Evolutionary conservation across 92 coral and sea anemone genomes (phyloP).

Genomic region (Meandrina meandrites): DNA sequence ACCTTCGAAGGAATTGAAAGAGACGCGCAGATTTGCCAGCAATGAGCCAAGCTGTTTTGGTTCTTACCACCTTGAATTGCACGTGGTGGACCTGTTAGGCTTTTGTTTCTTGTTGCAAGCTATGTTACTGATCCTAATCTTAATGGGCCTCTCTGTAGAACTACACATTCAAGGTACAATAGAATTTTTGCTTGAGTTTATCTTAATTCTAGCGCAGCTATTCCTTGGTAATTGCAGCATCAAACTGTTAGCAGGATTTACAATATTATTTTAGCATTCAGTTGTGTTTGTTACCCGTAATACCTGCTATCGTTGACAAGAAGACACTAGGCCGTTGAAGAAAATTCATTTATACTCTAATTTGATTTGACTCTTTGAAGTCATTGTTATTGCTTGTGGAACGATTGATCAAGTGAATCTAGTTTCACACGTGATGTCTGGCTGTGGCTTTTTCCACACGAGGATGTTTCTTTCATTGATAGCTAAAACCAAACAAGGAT

Average conservation of each 20-base stretch:
- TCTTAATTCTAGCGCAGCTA: background rate
- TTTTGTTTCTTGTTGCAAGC: background rate
- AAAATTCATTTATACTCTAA: background rate
- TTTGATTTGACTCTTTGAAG: background rate
- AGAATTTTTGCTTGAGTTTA: background rate
- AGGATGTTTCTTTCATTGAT: no score
- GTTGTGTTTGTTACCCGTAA: constrained; percentile 13
- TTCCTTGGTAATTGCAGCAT: background rate
- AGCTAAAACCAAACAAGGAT: no score
- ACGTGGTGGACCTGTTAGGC: constrained; percentile 10
- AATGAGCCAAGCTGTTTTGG: background rate
- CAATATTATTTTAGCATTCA: background rate
- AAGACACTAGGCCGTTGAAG: background rate
- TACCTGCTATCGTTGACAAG: constrained; percentile 25
- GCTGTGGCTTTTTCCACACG: background rate
- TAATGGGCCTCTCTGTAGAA: constrained; percentile 19
- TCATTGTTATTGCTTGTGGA: background rate
- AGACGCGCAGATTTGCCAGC: background rate
- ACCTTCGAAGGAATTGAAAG: background rate
- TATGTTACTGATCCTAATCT: constrained; percentile 24
- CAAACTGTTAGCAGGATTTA: background rate
- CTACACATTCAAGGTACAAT: constrained; percentile 33
- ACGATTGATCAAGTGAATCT: background rate
- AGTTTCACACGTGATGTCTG: background rate
- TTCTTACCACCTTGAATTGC: constrained; percentile 1